phyloP scores from a whole-genome alignment of 2,888 invertebrate genomes.

The Hydrotaea diabolus region DNA sequence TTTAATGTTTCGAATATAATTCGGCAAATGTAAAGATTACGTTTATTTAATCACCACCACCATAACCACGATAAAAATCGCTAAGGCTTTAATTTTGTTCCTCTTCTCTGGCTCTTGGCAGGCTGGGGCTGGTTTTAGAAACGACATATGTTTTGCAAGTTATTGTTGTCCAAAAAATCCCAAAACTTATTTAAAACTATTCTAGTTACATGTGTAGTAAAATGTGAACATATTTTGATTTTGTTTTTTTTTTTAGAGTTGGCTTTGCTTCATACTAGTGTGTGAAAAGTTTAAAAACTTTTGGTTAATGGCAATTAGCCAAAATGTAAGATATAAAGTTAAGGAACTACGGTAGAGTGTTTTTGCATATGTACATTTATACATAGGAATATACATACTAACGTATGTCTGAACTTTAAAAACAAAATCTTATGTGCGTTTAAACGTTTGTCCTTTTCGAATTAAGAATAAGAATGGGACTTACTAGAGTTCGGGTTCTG shows the following conservation, averaged over 20 bases:
- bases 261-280: not conserved
- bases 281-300: not conserved
- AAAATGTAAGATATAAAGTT: not conserved
- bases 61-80: not conserved
- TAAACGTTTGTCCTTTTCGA: too few relatives aligned
- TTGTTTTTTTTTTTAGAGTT: not conserved
- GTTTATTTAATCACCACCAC: constrained; percentile 13
- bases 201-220: constrained; percentile 5
- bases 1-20: constrained; percentile 13
- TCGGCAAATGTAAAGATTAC: constrained; percentile 6
- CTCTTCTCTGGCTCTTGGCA: not conserved
- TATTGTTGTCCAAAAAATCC: not conserved
- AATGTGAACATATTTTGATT: not conserved
- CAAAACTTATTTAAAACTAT: constrained; percentile 15
- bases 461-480: too few relatives aligned
- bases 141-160: constrained; percentile 8
- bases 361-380: too few relatives aligned
- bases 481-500: too few relatives aligned
- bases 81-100: not conserved
- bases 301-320: constrained; percentile 15
- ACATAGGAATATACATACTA: too few relatives aligned
- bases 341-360: too few relatives aligned
- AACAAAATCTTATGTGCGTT: too few relatives aligned
- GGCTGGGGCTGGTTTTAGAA: not conserved
- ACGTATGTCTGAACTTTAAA: too few relatives aligned